Conservation (phyloP, 2,113 vertebrate species). For the Brachyistius frenatus region DNA sequence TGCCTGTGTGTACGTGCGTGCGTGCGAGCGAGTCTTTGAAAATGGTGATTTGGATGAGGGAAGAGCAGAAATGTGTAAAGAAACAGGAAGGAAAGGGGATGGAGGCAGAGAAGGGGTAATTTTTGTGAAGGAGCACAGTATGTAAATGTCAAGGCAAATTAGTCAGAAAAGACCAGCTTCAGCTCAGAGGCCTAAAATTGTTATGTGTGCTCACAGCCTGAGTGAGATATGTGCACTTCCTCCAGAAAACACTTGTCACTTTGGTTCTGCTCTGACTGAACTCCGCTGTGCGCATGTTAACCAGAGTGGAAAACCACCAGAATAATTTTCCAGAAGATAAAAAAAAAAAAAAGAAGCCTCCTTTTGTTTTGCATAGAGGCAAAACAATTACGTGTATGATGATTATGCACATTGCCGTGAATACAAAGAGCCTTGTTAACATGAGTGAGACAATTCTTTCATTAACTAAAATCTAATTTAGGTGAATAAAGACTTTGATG, state of each 20-base stretch:
- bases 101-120: conserved; percentile 17
- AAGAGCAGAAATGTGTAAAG: conserved; percentile 27
- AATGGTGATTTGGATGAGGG: background rate
- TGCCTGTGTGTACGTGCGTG: too few relatives aligned
- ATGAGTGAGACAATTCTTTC: background rate
- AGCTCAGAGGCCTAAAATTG: conserved; percentile 66
- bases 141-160: conserved; percentile 69
- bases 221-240: conserved; percentile 57
- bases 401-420: conserved; percentile 7
- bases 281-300: conserved; percentile 31
- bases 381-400: conserved; percentile 18
- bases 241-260: conserved; percentile 73
- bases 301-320: conserved; percentile 40
- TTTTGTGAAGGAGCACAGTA: conserved; percentile 43
- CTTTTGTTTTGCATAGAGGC: conserved; percentile 10
- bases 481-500: too few relatives aligned
- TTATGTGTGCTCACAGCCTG: conserved; percentile 64
- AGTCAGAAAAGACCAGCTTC: conserved; percentile 59
- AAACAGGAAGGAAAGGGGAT: conserved; percentile 25
- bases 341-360: background rate
- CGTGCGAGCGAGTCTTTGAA: background rate
- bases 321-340: background rate
- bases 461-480: too few relatives aligned
- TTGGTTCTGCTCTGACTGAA: conserved; percentile 58
- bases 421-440: conserved; percentile 30